Conservation (phyloP, 2,888 invertebrate genomes). For the Eupithecia vulgata region DNA sequence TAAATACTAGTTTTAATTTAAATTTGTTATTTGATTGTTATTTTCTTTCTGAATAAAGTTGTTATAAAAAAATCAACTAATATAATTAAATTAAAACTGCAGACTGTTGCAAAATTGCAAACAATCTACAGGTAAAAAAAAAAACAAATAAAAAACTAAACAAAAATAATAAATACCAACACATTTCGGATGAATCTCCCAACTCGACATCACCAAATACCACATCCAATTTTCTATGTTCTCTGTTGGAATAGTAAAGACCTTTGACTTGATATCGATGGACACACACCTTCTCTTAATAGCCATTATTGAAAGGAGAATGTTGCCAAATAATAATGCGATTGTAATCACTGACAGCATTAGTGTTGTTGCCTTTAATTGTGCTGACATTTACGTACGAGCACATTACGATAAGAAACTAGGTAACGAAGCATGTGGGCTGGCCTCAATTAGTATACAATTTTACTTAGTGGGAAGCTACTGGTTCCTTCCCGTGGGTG, state of each 20-base stretch:
- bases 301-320: slow-evolving; percentile 35
- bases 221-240: slow-evolving; percentile 25
- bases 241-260: slow-evolving; percentile 40
- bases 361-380: slow-evolving; percentile 38
- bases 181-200: no score
- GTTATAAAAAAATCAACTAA: no score
- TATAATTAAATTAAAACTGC: no score
- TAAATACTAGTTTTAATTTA: no score
- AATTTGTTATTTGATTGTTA: no score
- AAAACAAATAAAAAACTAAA: no score
- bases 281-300: slow-evolving; percentile 51
- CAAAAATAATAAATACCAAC: no score
- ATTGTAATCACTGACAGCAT: slow-evolving; percentile 38
- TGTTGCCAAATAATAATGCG: slow-evolving; percentile 39
- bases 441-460: slow-evolving; percentile 7
- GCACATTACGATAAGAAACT: slow-evolving; percentile 12
- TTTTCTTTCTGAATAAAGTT: no score
- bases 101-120: no score
- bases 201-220: slow-evolving; percentile 27
- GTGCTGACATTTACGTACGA: slow-evolving; percentile 35
- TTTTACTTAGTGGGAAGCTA: not conserved
- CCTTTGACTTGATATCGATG: slow-evolving; percentile 60
- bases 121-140: no score
- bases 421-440: slow-evolving; percentile 14
- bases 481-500: no score